phyloP scores from a whole-genome alignment of 1,140 invertebrate species.

The Ephestia elutella region DNA sequence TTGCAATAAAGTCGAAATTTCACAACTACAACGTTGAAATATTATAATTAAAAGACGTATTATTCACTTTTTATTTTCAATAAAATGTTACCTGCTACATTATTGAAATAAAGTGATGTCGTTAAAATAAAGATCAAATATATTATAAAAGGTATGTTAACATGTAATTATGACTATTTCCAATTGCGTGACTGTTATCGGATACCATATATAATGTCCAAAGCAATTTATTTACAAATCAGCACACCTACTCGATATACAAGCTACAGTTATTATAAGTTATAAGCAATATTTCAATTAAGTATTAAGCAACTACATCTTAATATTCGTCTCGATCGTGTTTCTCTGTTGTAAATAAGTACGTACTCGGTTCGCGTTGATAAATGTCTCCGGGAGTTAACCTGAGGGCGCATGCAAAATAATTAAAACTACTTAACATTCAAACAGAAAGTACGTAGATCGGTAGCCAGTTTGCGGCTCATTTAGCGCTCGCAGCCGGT shows the following conservation, averaged over 20 bases:
- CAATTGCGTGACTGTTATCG: background rate
- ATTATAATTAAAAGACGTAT: too few species aligned
- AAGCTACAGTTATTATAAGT: slow-evolving; percentile 11
- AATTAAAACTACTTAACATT: slow-evolving; percentile 73
- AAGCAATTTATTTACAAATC: slow-evolving; percentile 14
- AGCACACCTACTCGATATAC: slow-evolving; percentile 13
- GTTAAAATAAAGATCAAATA: background rate
- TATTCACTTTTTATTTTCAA: too few species aligned
- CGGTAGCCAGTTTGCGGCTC: slow-evolving; percentile 53
- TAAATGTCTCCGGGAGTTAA: slow-evolving; percentile 42
- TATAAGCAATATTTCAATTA: slow-evolving; percentile 21
- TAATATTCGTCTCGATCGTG: slow-evolving; percentile 33
- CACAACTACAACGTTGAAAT: background rate
- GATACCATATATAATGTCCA: background rate
- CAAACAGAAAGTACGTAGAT: slow-evolving; percentile 53
- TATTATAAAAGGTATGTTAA: background rate
- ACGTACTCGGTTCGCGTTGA: slow-evolving; percentile 29
- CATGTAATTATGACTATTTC: slow-evolving; percentile 1
- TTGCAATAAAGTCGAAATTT: background rate
- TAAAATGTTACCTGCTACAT: too few species aligned
- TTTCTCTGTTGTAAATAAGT: slow-evolving; percentile 32
- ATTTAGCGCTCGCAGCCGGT: slow-evolving; percentile 51
- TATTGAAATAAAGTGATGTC: too few species aligned
- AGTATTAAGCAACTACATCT: slow-evolving; percentile 27
- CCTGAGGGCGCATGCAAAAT: slow-evolving; percentile 56